These are phyloP conservation scores for Drosophila prostipennis DNA, from an alignment of 2,888 invertebrate species.

Conservation along the genomic window DNA sequence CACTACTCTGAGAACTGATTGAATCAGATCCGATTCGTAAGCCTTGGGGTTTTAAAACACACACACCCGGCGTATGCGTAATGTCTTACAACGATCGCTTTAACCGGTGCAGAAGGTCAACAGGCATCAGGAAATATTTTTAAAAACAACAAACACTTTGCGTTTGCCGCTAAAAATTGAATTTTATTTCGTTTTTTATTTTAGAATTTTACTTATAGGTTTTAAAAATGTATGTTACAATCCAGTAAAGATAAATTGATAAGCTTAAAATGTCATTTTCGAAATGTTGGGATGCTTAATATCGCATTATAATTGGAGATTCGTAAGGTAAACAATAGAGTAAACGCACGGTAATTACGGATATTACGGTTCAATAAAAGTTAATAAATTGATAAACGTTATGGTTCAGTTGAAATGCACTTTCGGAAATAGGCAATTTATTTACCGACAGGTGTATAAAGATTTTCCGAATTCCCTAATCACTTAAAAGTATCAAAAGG, in stretches of 20 bases:
- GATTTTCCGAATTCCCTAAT: background rate
- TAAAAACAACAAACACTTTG: background rate
- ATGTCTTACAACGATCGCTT: conserved; percentile 15
- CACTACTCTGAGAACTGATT: conserved; percentile 29
- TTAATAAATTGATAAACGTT: background rate
- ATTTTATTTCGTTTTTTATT: background rate
- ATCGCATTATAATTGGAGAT: background rate
- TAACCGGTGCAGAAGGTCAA: conserved; percentile 28
- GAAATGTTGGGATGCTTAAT: background rate
- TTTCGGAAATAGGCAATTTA: background rate
- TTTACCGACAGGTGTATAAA: background rate
- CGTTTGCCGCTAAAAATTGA: no score
- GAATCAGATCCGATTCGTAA: conserved; percentile 27
- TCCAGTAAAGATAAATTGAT: background rate
- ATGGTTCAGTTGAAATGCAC: conserved; percentile 7
- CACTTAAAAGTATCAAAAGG: background rate
- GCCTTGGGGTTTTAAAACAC: conserved; percentile 27
- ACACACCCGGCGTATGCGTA: conserved; percentile 39
- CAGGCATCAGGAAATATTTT: conserved; percentile 11
- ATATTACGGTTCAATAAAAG: background rate
- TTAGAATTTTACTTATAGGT: no score
- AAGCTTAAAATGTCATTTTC: background rate
- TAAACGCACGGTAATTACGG: background rate
- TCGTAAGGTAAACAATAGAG: background rate
- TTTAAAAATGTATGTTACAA: background rate